Base-by-base conservation (phyloP, 1,140 invertebrate species). In the Eurytemora carolleeae region DNA sequence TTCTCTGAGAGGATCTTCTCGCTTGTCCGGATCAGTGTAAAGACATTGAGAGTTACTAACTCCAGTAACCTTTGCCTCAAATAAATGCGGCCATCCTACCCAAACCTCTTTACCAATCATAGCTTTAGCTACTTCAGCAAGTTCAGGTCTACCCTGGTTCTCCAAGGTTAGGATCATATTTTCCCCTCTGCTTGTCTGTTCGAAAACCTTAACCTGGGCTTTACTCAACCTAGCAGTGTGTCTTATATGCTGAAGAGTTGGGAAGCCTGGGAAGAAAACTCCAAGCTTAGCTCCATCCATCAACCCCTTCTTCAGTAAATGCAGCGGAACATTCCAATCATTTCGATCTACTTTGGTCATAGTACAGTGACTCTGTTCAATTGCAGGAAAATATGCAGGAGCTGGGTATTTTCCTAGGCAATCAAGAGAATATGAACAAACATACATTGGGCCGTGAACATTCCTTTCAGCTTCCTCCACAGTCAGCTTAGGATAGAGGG, bases 61-160 rank as follows among this genome's bases (percentile, higher is more conserved):
- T 58, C 74, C 70, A 31, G 78, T 70, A 26, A 84, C 79, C 65
- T 68, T 73, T 12, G 75, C 85, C 72, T 89, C 85, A 24, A 79
- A 76, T 21, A 96, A 74, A 75, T 92, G 85, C 2, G 93, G 92
- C 90, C 91, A 96, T 2, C 78, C 78, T 0, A 89, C 84, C 74
- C 79, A 85, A 0, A 93, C 77, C 21, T 73, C 75, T 68, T 84
- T 81, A 0, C 83, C 85, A 16, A 93, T n/a, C n/a, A 44, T 12
- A 44, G 31, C 31, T 7, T n/a, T 44, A 12, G 31, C 31, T 12
- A 44, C 31, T 7, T 44, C 31, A 7, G n/a, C n/a, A 44, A 44
- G 7, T 12, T 7, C 31, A 12, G 31, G 31, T 44, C 31, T 7
- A 44, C 31, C 31, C 31, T 76, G 58, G 19, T 63, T 59, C 58